Percentiles rank a stretch among this genome's conserved stretches.
Conservation (phyloP, 2,797 vertebrate genomes). For the Argya squamiceps region DNA sequence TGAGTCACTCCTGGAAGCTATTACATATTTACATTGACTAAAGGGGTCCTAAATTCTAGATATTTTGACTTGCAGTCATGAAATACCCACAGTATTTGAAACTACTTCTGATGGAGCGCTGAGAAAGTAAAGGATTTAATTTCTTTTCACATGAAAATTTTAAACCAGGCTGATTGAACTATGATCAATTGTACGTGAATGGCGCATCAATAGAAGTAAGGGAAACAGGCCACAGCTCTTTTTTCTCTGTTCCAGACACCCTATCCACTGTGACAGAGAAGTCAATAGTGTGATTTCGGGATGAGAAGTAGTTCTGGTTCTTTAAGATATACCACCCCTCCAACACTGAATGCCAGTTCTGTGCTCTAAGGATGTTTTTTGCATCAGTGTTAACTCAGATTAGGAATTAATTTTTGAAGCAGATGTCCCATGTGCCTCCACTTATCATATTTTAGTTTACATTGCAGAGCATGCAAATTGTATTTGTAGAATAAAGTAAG, state of each 20-base stretch:
- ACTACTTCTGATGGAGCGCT: not conserved
- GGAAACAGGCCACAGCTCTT: not conserved
- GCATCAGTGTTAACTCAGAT: not conserved
- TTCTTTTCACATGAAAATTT: not conserved
- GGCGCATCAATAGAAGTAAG: not conserved
- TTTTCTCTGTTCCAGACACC: not conserved
- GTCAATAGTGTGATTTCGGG: not conserved
- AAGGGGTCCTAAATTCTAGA: not conserved
- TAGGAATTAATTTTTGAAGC: not conserved
- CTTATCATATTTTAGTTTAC: not conserved
- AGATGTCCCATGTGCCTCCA: not conserved
- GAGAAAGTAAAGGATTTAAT: not conserved
- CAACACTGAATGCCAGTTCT: not conserved
- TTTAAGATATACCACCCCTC: not conserved
- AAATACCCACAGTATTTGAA: not conserved
- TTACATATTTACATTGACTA: not conserved
- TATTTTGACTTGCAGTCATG: not conserved
- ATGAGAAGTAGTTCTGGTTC: not conserved
- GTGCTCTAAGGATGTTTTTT: not conserved
- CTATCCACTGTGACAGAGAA: not conserved
- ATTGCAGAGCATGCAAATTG: rapidly evolving
- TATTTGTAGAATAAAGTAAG: not conserved
- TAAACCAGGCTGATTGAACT: not conserved
- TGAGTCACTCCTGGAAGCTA: not conserved
- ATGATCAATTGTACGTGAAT: not conserved